Evolutionary conservation across 2,888 invertebrate genomes (phyloP).

Genomic region (Pterostichus niger): DNA sequence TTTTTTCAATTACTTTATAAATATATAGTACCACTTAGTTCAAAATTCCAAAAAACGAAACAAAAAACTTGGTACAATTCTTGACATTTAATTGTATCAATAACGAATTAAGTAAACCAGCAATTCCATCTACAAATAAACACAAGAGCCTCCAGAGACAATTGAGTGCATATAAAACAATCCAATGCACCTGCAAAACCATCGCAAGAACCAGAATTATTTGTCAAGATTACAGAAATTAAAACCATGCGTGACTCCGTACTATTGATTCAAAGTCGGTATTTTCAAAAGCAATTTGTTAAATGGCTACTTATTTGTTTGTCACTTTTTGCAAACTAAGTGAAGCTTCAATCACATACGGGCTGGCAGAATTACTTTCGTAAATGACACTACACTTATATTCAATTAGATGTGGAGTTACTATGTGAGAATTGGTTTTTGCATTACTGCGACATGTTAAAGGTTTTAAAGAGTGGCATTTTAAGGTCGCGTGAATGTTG

Average conservation of each 20-base stretch:
- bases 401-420: neutral
- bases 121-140: too few relatives aligned
- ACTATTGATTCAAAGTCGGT: neutral
- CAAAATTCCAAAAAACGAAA: too few relatives aligned
- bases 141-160: too few relatives aligned
- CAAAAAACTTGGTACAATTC: too few relatives aligned
- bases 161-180: slow-evolving; percentile 3
- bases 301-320: slow-evolving; percentile 50
- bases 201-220: slow-evolving; percentile 9
- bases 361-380: neutral
- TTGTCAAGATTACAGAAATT: slow-evolving; percentile 13
- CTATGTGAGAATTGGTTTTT: slow-evolving; percentile 6
- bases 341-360: slow-evolving; percentile 46
- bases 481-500: too few relatives aligned
- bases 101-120: too few relatives aligned
- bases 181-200: slow-evolving; percentile 14
- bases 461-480: neutral
- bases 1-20: too few relatives aligned
- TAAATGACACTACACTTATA: slow-evolving; percentile 33
- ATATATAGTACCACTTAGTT: too few relatives aligned
- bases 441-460: neutral
- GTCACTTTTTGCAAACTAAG: slow-evolving; percentile 36
- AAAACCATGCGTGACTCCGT: slow-evolving; percentile 24
- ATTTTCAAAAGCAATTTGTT: slow-evolving; percentile 38
- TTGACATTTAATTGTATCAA: too few relatives aligned